phyloP scores from a whole-genome alignment of 2,113 vertebrate genomes.

The Trinectes maculatus region DNA sequence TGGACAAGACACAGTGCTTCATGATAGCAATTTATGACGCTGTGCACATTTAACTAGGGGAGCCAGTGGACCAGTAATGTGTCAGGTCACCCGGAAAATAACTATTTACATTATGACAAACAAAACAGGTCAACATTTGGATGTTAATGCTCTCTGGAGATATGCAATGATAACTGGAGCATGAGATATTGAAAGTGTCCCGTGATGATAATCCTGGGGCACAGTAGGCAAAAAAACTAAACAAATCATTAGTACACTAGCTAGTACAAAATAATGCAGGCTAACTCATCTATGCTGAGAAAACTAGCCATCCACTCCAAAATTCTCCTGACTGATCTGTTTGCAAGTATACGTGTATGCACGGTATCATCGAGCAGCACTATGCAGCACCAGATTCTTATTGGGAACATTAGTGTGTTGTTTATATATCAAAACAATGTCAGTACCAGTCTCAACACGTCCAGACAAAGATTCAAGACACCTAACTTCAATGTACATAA shows the following conservation, averaged over 20 bases:
- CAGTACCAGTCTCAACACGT: not conserved
- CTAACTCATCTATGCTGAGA: not conserved
- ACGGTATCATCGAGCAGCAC: too few species aligned
- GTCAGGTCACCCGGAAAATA: constrained; percentile 10
- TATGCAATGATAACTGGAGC: constrained; percentile 5
- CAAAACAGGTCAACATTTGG: constrained; percentile 16
- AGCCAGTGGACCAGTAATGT: constrained; percentile 11
- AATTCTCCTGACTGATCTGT: not conserved
- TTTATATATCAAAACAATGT: not conserved
- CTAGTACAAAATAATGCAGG: not conserved
- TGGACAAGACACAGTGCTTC: constrained; percentile 18
- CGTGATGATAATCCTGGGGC: not conserved
- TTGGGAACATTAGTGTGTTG: not conserved
- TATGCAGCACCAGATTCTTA: not conserved
- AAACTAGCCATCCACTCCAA: not conserved
- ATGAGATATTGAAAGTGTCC: not conserved
- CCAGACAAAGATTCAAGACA: not conserved
- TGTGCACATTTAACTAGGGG: constrained; percentile 22
- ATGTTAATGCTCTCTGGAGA: constrained; percentile 7
- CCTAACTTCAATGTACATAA: not conserved
- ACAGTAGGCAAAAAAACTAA: not conserved
- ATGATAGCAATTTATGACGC: constrained; percentile 12
- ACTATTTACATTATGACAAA: constrained; percentile 10
- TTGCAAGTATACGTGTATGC: not conserved
- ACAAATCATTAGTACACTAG: not conserved